These are phyloP conservation scores for Falco cherrug DNA, from an alignment of 2,797 vertebrate species.

Conservation along the genomic window DNA sequence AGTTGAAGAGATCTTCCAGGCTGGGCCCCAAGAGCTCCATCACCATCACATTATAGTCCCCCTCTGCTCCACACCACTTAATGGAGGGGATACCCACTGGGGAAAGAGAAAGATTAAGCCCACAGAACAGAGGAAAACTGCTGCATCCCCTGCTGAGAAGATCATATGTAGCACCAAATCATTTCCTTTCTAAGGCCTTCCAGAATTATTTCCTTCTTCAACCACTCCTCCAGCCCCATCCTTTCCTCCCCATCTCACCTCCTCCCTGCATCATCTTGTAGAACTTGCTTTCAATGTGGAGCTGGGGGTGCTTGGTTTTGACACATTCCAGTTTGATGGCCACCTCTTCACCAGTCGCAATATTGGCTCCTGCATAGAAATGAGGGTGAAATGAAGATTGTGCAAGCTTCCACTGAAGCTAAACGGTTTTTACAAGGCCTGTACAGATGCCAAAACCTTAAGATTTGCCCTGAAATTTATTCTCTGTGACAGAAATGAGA, in stretches of 20 bases:
- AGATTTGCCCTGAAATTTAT: not conserved
- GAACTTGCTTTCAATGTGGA: slow-evolving; percentile 98
- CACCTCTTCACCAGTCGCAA: slow-evolving; percentile 94
- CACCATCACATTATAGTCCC: slow-evolving; percentile 98
- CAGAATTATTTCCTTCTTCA: slow-evolving; percentile 1
- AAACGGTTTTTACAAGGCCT: not conserved
- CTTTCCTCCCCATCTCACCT: slow-evolving; percentile 77
- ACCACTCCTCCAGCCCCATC: not conserved
- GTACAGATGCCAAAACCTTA: not conserved
- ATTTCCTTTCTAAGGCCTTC: not conserved
- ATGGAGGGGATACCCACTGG: slow-evolving; percentile 96
- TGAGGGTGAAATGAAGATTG: slow-evolving; percentile 10
- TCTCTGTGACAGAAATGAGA: not conserved
- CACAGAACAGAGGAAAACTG: not conserved
- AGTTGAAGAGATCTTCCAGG: slow-evolving; percentile 97
- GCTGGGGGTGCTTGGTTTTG: slow-evolving; percentile 96
- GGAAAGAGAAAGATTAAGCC: not conserved
- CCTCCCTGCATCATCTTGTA: slow-evolving; percentile 99
- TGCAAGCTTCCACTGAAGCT: not conserved
- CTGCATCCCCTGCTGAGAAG: not conserved
- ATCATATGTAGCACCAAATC: not conserved
- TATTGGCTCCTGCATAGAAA: slow-evolving; percentile 89
- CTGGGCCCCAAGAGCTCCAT: slow-evolving; percentile 97
- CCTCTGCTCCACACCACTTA: slow-evolving; percentile 97
- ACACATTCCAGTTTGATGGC: slow-evolving; percentile 98